Evolutionary conservation across 2,888 invertebrate species (phyloP), one percentile per base, ranked within the genome.

Genomic region (Caenorhabditis becei): DNA sequence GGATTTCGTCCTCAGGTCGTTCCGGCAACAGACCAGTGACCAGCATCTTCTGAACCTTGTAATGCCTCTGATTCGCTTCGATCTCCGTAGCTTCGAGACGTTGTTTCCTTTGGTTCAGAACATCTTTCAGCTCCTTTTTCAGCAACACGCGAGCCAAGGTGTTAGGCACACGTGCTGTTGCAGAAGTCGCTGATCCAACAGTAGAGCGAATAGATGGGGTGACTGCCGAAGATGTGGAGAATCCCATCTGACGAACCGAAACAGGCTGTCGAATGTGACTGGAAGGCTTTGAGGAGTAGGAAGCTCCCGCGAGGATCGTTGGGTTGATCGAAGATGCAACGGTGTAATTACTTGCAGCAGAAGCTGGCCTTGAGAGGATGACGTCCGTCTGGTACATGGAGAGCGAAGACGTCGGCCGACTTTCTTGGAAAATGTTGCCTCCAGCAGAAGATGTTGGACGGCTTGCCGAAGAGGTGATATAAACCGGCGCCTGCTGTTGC

Each of bases 51-150:
- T 89, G 87, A 32, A 91, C 89, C 18, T 85, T 84, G 77, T 91
- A 91, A 77, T 90, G 88, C 20, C 91, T 83, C 59, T 91, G 91
- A 63, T 89, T 90, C 7, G 91, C 91, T 62, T 91, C 91, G 70
- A 91, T 93, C 84, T 92, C 92, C 62, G 91, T 89, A 62, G 92
- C 92, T 78, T 93, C 92, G 49, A 92, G 88, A 44, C 91, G 88
- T 44, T 91, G 87, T 63, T 92, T 89, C 53, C 92, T 84, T 18
- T 91, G 90, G 35, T 88, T 90, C 10, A 93, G 91, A 26, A 92
- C 92, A 74, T 92, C 91, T 67, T 92, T 89, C 69, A 93, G 88
- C 80, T 93, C 93, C 80, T 93, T 92, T 81, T 92, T 92, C 66
- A 93, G 88, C 53, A 92, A 83, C 28, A 91, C 89, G 35, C 90